Evolutionary conservation across 2,888 invertebrate genomes (phyloP), one percentile per base, ranked within the genome.

Genomic region (Laothoe populi): DNA sequence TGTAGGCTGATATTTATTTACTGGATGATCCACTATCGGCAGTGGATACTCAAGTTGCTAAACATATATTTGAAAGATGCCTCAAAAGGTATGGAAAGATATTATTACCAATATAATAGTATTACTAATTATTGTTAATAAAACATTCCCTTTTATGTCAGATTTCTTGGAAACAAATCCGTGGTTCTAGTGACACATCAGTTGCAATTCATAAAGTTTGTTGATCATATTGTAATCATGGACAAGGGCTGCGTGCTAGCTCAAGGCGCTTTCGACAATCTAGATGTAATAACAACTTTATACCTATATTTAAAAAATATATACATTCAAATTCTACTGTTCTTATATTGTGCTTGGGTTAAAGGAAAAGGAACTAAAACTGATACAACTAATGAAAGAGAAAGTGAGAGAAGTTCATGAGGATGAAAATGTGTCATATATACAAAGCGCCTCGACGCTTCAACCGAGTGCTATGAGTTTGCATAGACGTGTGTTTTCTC

Each of bases 101-200:
- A 11, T 23, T 16, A 57, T 38, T 24, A 16, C 0, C 13, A 24
- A 40, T 2, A n/a, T 10, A 35, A 44, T 5, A 23, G 8, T 23
- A 60, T 40, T 23, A 35, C 40, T 35, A 44, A 45, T n/a, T 16
- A 26, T 11, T 24, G 19, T n/a, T 1, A 38, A 24, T 11, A 0
- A 42, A 1, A n/a, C 23, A 19, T 46, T 8, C 16, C 45, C 53
- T 64, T 24, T 60, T 38, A 31, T 61, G 66, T 53, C 60, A 92
- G 92, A 66, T 90, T 93, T 72, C 83, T 97, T 62, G 91, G 91
- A 46, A 93, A 94, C n/a, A 96, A 96, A 80, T 95, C 96, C 8
- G 94, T 96, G 0, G 93, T 97, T 57, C 86, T 97, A 62, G 95
- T 97, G 3, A 98, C 97, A 0, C 97, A 98, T 89, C 98, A 98